Percentiles rank a stretch among this genome's conserved stretches.
phyloP scores from a whole-genome alignment of 2,888 invertebrate species.

The Meiosimyza decipiens region DNA sequence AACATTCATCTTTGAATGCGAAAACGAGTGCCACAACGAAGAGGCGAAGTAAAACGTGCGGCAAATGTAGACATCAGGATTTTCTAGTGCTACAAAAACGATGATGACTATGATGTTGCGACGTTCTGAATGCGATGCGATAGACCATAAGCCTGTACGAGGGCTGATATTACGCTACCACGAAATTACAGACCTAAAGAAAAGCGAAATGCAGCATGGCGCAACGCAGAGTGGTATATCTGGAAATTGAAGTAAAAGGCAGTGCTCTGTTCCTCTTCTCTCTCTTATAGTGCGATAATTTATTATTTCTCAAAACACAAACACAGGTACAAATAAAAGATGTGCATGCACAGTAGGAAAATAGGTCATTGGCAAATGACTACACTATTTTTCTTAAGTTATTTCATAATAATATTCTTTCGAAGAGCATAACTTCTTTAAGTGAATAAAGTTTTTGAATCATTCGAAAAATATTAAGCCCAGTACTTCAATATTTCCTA shows the following conservation, averaged over 20 bases:
- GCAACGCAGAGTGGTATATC: neutral
- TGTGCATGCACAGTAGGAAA: neutral
- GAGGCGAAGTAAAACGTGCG: neutral
- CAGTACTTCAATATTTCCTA: too few relatives aligned
- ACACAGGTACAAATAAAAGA: neutral
- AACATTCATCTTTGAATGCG: constrained; percentile 30
- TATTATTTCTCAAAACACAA: constrained; percentile 26
- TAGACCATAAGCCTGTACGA: neutral
- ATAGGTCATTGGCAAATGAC: neutral
- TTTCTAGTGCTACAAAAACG: constrained; percentile 5
- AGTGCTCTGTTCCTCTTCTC: neutral
- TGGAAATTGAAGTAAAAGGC: neutral
- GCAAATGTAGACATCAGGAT: constrained; percentile 23
- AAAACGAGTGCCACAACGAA: constrained; percentile 1
- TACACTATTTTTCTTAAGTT: too few relatives aligned
- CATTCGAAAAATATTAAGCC: too few relatives aligned
- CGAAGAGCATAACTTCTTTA: too few relatives aligned
- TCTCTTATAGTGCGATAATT: constrained; percentile 30
- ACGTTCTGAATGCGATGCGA: neutral
- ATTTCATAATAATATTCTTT: too few relatives aligned
- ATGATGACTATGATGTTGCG: neutral
- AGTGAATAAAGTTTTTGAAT: too few relatives aligned
- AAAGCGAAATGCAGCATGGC: neutral
- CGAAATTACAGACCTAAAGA: neutral
- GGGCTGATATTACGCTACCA: neutral